Conservation (phyloP, 2,888 invertebrate genomes). For the Cephus sareptanus region DNA sequence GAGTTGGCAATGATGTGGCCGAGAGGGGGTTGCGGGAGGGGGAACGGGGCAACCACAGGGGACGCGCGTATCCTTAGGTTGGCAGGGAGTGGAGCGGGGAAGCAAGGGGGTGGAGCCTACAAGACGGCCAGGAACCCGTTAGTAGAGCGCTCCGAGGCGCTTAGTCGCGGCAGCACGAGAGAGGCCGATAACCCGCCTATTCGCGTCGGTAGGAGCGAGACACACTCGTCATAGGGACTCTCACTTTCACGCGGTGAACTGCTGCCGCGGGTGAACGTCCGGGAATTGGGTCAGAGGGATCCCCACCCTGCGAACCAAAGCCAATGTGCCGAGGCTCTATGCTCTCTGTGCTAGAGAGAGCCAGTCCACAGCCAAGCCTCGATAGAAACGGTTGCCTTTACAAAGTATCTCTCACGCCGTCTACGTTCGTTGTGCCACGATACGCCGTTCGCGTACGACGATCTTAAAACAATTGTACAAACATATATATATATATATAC, state of each 20-base stretch:
- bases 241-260: conserved; percentile 74
- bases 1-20: conserved; percentile 56
- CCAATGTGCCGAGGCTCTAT: conserved; percentile 70
- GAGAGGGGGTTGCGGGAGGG: conserved; percentile 65
- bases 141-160: conserved; percentile 55
- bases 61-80: conserved; percentile 55
- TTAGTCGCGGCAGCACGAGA: conserved; percentile 58
- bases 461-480: background rate
- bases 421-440: background rate
- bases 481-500: no score
- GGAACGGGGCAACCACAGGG: conserved; percentile 1
- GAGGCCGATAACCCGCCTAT: conserved; percentile 13
- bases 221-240: conserved; percentile 69
- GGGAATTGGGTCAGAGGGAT: conserved; percentile 82
- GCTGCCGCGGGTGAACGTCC: conserved; percentile 76
- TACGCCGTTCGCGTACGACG: background rate
- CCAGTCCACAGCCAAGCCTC: conserved; percentile 64
- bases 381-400: conserved; percentile 60
- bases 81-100: conserved; percentile 61
- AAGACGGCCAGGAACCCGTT: conserved; percentile 57
- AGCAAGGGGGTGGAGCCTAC: conserved; percentile 16
- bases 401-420: background rate
- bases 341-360: conserved; percentile 61
- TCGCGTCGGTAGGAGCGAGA: conserved; percentile 19
- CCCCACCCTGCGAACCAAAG: conserved; percentile 69